These are phyloP conservation scores for Dermochelys coriacea DNA, from an alignment of 2,797 vertebrate genomes.

Conservation along the genomic window DNA sequence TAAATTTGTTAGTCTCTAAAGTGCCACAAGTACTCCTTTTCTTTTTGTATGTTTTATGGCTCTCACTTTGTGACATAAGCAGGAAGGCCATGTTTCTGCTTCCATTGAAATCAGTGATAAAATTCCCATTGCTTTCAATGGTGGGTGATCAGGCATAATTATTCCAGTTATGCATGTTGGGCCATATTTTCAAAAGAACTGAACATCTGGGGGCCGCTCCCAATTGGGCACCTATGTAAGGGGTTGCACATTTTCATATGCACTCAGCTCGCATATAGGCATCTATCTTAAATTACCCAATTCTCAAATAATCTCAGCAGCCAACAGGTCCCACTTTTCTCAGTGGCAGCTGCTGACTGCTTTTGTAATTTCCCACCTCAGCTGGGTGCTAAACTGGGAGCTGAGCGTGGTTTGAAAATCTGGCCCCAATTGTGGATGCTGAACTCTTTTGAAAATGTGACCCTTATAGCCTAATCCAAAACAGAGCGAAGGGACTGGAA, in stretches of 20 bases:
- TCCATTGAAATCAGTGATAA: conserved; percentile 1
- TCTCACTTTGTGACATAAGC: not conserved
- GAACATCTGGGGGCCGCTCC: not conserved
- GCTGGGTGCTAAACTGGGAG: not conserved
- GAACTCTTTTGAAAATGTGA: not conserved
- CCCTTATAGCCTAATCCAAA: not conserved
- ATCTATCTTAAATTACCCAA: not conserved
- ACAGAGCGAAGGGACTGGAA: not conserved
- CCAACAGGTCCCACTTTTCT: not conserved
- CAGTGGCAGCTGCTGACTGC: no score
- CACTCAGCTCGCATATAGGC: not conserved
- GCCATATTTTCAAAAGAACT: not conserved
- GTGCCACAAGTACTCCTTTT: no score
- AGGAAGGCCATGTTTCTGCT: not conserved
- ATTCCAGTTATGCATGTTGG: not conserved
- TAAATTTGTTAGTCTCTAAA: no score
- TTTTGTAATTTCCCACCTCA: not conserved
- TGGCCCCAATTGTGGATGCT: not conserved
- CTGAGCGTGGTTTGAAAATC: not conserved
- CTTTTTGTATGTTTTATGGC: not conserved
- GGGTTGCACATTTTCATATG: not conserved
- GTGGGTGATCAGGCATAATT: not conserved
- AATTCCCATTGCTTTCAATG: not conserved
- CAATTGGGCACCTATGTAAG: not conserved
- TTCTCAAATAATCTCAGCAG: not conserved